Conservation (phyloP, 2,888 invertebrate genomes). For the Cybosia mesomella region DNA sequence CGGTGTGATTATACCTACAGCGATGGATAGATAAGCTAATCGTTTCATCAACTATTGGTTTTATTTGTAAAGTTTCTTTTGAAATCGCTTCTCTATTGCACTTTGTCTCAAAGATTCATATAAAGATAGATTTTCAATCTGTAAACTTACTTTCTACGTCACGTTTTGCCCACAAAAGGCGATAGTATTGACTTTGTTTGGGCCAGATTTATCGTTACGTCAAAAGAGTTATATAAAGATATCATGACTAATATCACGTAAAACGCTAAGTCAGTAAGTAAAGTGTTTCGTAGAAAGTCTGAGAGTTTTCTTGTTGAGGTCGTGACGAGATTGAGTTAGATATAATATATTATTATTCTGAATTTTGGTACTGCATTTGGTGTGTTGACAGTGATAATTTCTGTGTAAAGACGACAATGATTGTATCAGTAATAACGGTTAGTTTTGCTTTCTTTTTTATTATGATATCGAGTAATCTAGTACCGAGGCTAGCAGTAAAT, state of each 20-base stretch:
- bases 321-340: conserved; percentile 77
- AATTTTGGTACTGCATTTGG: conserved; percentile 54
- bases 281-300: conserved; percentile 65
- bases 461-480: not conserved
- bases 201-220: conserved; percentile 46
- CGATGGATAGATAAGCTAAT: conserved; percentile 39
- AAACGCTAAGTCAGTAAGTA: conserved; percentile 68
- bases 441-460: conserved; percentile 28
- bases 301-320: conserved; percentile 72
- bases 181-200: conserved; percentile 53
- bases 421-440: conserved; percentile 41
- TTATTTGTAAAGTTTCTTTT: conserved; percentile 58
- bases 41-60: conserved; percentile 71
- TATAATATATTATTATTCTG: conserved; percentile 59
- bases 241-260: conserved; percentile 60
- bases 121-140: conserved; percentile 59
- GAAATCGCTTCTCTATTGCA: conserved; percentile 67
- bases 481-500: not conserved
- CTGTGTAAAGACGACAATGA: conserved; percentile 60
- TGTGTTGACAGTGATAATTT: conserved; percentile 67
- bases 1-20: conserved; percentile 32
- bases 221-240: conserved; percentile 55
- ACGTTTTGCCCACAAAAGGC: conserved; percentile 59
- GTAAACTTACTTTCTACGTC: conserved; percentile 72
- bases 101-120: conserved; percentile 42